Evolutionary conservation across 2,888 invertebrate species (phyloP), one percentile per base, ranked within the genome.

Genomic region (Nymphalis polychloros): DNA sequence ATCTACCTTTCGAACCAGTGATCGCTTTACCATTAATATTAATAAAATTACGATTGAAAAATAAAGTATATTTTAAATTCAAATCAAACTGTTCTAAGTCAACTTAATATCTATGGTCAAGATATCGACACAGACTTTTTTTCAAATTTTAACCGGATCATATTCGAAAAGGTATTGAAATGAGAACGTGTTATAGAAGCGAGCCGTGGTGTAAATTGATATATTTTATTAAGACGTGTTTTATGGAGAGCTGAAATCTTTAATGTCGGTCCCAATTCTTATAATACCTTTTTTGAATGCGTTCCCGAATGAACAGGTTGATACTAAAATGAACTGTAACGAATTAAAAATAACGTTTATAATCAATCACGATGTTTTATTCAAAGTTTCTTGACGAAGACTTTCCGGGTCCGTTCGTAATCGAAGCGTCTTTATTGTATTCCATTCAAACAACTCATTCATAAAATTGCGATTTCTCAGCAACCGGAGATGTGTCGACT

Each of bases 361-460:
- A 67, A 35, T 67, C 35, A 41, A 23, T 62, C 41, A 47, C 17
- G 4, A 4, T 1, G 17, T 16, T 13, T 20, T 23, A 20, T 61
- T 41, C 23, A 62, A 67, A 55, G 47, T 17, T 82, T 76, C 80
- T 77, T 74, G 78, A 82, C 84, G 84, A 81, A 82, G 80, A 79
- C 81, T 85, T 84, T 85, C 79, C 80, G 83, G 82, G 78, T 81
- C 82, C 83, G 76, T 82, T 81, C 80, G 78, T 79, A 76, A 78
- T 74, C 79, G 76, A 78, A 78, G 76, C 79, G 80, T 83, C 88
- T 88, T 89, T 89, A 88, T 86, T 85, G 84, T 85, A 82, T 87
- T 89, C 86, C 89, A 89, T 92, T 90, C 87, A 89, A 91, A 87
- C 86, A 89, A 87, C 83, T 90, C 90, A 91, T 92, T 91, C 91